phyloP scores from a whole-genome alignment of 2,113 vertebrate genomes.

The Mola mola region DNA sequence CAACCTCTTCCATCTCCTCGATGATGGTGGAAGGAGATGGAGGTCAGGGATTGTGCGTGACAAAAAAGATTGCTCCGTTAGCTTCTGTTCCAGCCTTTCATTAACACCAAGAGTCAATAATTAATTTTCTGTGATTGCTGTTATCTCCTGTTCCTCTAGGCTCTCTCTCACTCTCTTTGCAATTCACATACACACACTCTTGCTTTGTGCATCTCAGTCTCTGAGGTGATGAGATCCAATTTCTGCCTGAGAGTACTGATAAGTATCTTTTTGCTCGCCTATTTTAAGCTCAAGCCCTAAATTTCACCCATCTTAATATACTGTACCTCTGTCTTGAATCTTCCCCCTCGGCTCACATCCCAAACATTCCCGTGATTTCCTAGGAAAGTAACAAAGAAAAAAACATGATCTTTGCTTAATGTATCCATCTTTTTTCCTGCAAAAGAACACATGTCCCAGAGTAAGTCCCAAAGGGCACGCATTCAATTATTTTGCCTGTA shows the following conservation, averaged over 20 bases:
- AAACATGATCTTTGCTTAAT: constrained; percentile 22
- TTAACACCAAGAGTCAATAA: constrained; percentile 74
- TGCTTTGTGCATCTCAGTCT: constrained; percentile 35
- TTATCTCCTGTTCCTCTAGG: constrained; percentile 62
- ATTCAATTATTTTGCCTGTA: not conserved
- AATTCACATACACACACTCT: constrained; percentile 2
- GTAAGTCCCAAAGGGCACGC: not conserved
- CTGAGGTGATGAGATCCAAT: constrained; percentile 44
- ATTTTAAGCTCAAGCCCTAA: constrained; percentile 48
- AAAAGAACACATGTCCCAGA: not conserved
- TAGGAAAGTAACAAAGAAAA: not conserved
- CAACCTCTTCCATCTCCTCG: constrained; percentile 62
- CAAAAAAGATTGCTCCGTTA: constrained; percentile 72
- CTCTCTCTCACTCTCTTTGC: constrained; percentile 1
- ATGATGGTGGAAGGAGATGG: constrained; percentile 41
- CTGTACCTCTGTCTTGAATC: constrained; percentile 14
- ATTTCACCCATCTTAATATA: not conserved
- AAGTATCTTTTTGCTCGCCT: constrained; percentile 25
- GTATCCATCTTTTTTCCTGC: constrained; percentile 8
- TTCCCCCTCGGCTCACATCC: constrained; percentile 5
- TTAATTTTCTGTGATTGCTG: constrained; percentile 75
- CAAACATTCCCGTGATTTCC: constrained; percentile 33
- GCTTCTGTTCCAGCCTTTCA: constrained; percentile 71
- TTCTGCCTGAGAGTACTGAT: constrained; percentile 28
- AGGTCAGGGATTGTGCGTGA: constrained; percentile 51